A percentile compares a stretch with the other conserved stretches of the same genome.
These are phyloP conservation scores for Agrotis segetum DNA, from an alignment of 2,888 invertebrate species.

Conservation along the genomic window DNA sequence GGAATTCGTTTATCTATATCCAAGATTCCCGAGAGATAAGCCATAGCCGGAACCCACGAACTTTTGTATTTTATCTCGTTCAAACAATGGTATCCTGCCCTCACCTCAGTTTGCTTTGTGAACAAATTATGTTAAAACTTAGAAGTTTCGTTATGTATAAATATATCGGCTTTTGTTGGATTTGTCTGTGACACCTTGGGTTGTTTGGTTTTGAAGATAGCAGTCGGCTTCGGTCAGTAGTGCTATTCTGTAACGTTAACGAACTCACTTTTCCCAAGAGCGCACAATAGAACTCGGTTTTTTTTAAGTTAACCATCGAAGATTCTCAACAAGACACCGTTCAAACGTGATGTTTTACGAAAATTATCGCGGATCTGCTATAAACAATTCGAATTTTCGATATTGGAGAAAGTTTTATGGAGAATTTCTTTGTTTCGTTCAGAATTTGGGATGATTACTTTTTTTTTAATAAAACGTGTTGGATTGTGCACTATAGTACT, in stretches of 20 bases:
- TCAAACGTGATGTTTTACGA: too few species aligned
- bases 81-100: slow-evolving; percentile 90
- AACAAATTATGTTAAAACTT: slow-evolving; percentile 60
- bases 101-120: slow-evolving; percentile 67
- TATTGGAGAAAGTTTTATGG: too few species aligned
- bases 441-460: too few species aligned
- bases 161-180: slow-evolving; percentile 49
- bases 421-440: too few species aligned
- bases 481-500: not conserved
- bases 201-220: slow-evolving; percentile 32
- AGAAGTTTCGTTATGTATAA: slow-evolving; percentile 54
- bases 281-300: too few species aligned
- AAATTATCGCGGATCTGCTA: too few species aligned
- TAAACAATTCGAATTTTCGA: too few species aligned
- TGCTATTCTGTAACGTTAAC: too few species aligned
- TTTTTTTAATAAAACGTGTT: too few species aligned
- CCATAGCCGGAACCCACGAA: slow-evolving; percentile 80
- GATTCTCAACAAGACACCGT: too few species aligned
- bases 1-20: slow-evolving; percentile 87
- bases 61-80: slow-evolving; percentile 88
- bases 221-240: not conserved
- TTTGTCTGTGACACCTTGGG: slow-evolving; percentile 26
- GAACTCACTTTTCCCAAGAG: too few species aligned
- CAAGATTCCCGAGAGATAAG: slow-evolving; percentile 84
- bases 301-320: too few species aligned